These are phyloP conservation scores for Sesamia inferens DNA, from an alignment of 2,888 invertebrate genomes.

Conservation along the genomic window DNA sequence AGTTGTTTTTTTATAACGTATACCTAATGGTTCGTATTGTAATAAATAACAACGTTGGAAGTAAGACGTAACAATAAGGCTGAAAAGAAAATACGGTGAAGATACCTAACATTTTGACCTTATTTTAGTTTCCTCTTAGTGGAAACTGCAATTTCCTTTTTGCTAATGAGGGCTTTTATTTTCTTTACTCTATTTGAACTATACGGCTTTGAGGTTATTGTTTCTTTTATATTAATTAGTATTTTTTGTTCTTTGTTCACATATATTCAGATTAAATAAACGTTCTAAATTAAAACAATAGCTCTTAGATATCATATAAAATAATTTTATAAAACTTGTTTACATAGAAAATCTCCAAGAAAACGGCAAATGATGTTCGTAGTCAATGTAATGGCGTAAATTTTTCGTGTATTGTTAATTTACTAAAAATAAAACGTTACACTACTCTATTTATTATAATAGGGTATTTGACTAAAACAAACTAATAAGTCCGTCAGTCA, in stretches of 20 bases:
- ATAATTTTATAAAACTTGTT: not conserved
- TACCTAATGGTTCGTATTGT: slow-evolving; percentile 49
- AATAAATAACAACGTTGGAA: slow-evolving; percentile 59
- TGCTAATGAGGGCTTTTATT: slow-evolving; percentile 88
- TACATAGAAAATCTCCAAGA: not conserved
- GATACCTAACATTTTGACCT: slow-evolving; percentile 85
- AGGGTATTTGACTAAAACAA: too few species aligned
- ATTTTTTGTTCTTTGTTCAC: slow-evolving; percentile 32
- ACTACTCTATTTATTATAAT: not conserved
- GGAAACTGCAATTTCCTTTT: slow-evolving; percentile 88
- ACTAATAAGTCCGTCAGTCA: too few species aligned
- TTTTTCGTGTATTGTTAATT: not conserved
- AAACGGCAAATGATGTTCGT: not conserved
- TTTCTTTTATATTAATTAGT: slow-evolving; percentile 52
- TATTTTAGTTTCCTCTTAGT: slow-evolving; percentile 84
- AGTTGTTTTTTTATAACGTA: not conserved
- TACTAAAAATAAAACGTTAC: not conserved
- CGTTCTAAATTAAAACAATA: not conserved
- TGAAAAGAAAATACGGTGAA: slow-evolving; percentile 73
- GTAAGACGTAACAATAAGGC: slow-evolving; percentile 67
- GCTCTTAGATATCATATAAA: not conserved
- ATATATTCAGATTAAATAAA: slow-evolving; percentile 2
- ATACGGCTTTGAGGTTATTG: slow-evolving; percentile 51
- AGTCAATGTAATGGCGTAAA: not conserved
- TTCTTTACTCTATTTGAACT: slow-evolving; percentile 74